These are phyloP conservation scores for Desoria tigrina DNA, from an alignment of 2,888 invertebrate genomes.

Conservation along the genomic window DNA sequence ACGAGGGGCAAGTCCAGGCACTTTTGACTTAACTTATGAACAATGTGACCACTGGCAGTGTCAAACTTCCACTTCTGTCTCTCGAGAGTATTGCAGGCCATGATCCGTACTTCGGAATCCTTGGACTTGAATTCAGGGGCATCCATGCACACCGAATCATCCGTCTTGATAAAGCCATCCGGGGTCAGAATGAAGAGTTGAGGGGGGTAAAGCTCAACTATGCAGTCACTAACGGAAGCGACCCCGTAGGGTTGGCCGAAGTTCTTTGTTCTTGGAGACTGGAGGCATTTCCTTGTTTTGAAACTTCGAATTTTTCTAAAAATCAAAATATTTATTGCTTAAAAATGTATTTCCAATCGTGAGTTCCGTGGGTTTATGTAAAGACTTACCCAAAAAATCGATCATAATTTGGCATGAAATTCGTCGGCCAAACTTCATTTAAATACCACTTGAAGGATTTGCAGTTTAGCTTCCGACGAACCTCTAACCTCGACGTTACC, in stretches of 20 bases:
- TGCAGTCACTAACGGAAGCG: conserved; percentile 69
- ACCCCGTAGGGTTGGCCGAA: conserved; percentile 68
- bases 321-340: too few relatives aligned
- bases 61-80: conserved; percentile 69
- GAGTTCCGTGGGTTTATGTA: too few relatives aligned
- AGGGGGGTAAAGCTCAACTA: conserved; percentile 61
- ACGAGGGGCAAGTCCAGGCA: conserved; percentile 63
- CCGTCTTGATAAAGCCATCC: conserved; percentile 76
- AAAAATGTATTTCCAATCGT: too few relatives aligned
- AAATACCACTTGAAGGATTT: conserved; percentile 92
- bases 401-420: conserved; percentile 86
- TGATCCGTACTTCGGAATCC: conserved; percentile 64
- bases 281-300: conserved; percentile 64
- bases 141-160: conserved; percentile 84
- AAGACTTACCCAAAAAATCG: conserved; percentile 91
- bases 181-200: conserved; percentile 73
- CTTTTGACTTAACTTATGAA: conserved; percentile 63
- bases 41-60: conserved; percentile 59
- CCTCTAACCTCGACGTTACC: conserved; percentile 65
- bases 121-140: conserved; percentile 62
- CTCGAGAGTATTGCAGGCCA: conserved; percentile 68
- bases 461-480: conserved; percentile 64
- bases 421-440: conserved; percentile 91
- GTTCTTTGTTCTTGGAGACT: conserved; percentile 63
- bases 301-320: conserved; percentile 70